Conservation (phyloP, 2,797 vertebrate species). For the Avahi laniger region DNA sequence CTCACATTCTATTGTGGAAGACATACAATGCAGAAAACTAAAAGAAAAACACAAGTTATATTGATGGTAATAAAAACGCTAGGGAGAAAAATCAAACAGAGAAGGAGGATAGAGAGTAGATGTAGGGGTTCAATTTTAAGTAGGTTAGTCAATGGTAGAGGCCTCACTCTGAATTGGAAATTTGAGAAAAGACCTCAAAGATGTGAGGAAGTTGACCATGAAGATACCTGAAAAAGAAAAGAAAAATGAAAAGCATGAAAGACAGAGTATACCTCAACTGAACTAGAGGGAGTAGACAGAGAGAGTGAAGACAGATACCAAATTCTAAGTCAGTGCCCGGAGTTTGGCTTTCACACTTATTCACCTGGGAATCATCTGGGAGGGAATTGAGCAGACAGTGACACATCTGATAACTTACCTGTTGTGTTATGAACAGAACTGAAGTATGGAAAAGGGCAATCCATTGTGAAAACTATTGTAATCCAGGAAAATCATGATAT, state of each 20-base stretch:
- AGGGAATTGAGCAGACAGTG: background rate
- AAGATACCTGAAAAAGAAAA: accelerated
- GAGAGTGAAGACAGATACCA: background rate
- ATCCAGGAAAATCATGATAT: background rate
- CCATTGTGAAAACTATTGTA: background rate
- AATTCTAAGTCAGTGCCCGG: background rate
- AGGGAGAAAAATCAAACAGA: background rate
- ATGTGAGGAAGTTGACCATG: background rate
- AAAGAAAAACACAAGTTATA: background rate
- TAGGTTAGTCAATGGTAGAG: background rate
- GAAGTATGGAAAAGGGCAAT: background rate
- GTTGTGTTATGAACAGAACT: background rate
- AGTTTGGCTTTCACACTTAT: background rate
- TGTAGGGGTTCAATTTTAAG: background rate
- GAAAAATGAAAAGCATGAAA: background rate
- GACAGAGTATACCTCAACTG: background rate
- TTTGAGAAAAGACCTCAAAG: background rate
- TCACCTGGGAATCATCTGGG: background rate
- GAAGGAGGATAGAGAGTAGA: background rate
- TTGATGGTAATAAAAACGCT: background rate
- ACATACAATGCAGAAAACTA: background rate
- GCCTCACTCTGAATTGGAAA: background rate
- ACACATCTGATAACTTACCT: background rate
- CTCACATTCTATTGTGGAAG: background rate
- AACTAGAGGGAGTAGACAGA: background rate